Percentiles rank a stretch among this genome's conserved stretches.
phyloP scores from a whole-genome alignment of 1,140 invertebrate genomes.

The Lordiphosa mommai region DNA sequence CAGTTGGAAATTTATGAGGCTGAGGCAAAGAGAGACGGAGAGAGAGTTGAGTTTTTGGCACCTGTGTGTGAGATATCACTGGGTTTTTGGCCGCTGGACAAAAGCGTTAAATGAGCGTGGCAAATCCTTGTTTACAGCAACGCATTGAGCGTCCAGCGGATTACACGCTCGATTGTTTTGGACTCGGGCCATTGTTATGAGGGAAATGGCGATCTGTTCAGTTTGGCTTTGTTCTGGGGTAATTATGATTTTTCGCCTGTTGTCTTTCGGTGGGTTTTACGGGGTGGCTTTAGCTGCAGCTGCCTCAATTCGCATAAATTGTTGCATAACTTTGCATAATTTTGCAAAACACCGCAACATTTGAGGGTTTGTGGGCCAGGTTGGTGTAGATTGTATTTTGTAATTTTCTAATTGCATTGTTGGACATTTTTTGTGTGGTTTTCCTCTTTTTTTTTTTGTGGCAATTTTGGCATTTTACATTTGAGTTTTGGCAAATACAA shows the following conservation, averaged over 20 bases:
- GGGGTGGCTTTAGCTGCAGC: slow-evolving; percentile 15
- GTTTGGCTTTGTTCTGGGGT: slow-evolving; percentile 25
- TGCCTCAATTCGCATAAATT: slow-evolving; percentile 67
- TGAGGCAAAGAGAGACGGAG: slow-evolving; percentile 26
- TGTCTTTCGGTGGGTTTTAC: slow-evolving; percentile 18
- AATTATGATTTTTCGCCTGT: slow-evolving; percentile 62
- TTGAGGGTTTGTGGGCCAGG: slow-evolving; percentile 17
- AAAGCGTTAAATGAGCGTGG: slow-evolving; percentile 73
- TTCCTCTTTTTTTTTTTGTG: slow-evolving; percentile 13
- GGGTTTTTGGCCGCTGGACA: slow-evolving; percentile 59
- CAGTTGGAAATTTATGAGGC: slow-evolving; percentile 71
- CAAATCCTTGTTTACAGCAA: slow-evolving; percentile 68
- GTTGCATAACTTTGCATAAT: slow-evolving; percentile 73
- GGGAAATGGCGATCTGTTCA: slow-evolving; percentile 23
- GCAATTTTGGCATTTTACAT: slow-evolving; percentile 40
- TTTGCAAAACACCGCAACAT: slow-evolving; percentile 38
- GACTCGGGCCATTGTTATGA: slow-evolving; percentile 22
- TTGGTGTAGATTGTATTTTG: slow-evolving; percentile 5
- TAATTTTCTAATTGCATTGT: slow-evolving; percentile 62
- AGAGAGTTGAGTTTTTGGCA: slow-evolving; percentile 30
- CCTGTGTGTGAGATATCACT: slow-evolving; percentile 42
- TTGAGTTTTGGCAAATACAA: slow-evolving; percentile 23
- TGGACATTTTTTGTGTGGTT: slow-evolving; percentile 25
- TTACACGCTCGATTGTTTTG: slow-evolving; percentile 71
- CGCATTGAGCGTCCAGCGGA: slow-evolving; percentile 41